Evolutionary conservation across 1,140 invertebrate genomes (phyloP).

Genomic region (Nixonia krombeini): DNA sequence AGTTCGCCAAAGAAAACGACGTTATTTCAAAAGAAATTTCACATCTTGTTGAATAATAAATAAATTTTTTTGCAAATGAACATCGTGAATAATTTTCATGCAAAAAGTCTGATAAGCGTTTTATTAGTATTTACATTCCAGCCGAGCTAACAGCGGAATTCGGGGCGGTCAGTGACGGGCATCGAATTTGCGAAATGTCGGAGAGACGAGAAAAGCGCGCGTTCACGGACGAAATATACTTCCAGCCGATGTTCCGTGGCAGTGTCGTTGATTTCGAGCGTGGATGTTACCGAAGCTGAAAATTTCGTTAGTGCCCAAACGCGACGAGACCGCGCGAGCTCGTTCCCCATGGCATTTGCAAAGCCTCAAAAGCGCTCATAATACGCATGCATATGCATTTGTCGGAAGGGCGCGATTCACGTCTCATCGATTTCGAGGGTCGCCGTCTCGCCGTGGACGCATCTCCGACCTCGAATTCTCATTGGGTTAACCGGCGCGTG

Average conservation of each 20-base stretch:
- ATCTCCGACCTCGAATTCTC: constrained; percentile 15
- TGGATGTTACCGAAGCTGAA: constrained; percentile 20
- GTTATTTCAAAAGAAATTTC: too few relatives aligned
- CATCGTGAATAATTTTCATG: too few relatives aligned
- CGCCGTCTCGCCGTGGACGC: constrained; percentile 13
- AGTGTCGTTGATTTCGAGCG: constrained; percentile 18
- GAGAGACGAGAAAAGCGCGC: constrained; percentile 21
- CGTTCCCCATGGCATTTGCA: constrained; percentile 13
- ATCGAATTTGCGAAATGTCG: constrained; percentile 20
- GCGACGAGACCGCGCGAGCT: constrained; percentile 11
- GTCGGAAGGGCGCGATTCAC: constrained; percentile 20
- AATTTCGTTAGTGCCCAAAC: constrained; percentile 29
- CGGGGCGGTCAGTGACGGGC: constrained; percentile 10
- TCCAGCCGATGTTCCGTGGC: not conserved
- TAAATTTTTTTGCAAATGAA: too few relatives aligned
- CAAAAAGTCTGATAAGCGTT: too few relatives aligned
- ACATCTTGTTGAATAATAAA: too few relatives aligned
- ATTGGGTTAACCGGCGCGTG: constrained; percentile 19
- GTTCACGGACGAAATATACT: constrained; percentile 21
- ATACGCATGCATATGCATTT: constrained; percentile 36
- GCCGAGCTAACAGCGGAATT: not conserved
- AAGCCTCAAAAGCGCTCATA: constrained; percentile 32
- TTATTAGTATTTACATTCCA: too few relatives aligned
- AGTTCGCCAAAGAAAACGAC: too few relatives aligned
- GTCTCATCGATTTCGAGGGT: constrained; percentile 24